These are phyloP conservation scores for Sinonovacula constricta DNA, from an alignment of 1,140 invertebrate genomes.

Conservation along the genomic window DNA sequence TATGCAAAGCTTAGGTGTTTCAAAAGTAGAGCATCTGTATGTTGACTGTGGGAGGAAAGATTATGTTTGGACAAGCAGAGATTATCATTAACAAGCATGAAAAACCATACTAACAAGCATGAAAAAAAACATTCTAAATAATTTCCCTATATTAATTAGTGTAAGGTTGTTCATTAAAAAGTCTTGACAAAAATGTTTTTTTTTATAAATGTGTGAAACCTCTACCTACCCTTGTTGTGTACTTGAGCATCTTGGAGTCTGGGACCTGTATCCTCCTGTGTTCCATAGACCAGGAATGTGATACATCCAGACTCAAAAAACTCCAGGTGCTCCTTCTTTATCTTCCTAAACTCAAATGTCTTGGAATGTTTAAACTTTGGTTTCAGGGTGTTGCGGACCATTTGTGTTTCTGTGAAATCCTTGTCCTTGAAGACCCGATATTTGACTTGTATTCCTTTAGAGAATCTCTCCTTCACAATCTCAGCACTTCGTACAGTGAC, in stretches of 20 bases:
- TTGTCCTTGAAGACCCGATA: slow-evolving; percentile 69
- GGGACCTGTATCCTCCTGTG: slow-evolving; percentile 74
- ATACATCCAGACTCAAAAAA: slow-evolving; percentile 77
- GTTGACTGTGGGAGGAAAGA: too few species aligned
- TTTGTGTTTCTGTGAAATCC: slow-evolving; percentile 70
- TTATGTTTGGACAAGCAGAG: too few species aligned
- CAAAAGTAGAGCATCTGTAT: too few species aligned
- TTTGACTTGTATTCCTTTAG: slow-evolving; percentile 74
- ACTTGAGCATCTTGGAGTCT: slow-evolving; percentile 73
- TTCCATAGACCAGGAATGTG: slow-evolving; percentile 76
- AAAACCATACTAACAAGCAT: too few species aligned
- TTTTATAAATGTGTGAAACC: neutral
- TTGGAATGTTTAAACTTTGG: slow-evolving; percentile 75
- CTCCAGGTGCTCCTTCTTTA: slow-evolving; percentile 74
- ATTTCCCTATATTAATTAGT: neutral
- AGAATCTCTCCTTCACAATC: slow-evolving; percentile 74
- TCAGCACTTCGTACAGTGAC: slow-evolving; percentile 68
- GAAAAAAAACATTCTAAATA: too few species aligned
- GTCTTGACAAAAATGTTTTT: neutral
- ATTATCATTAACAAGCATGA: too few species aligned
- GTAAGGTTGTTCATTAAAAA: too few species aligned
- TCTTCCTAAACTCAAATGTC: slow-evolving; percentile 66
- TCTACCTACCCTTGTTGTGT: slow-evolving; percentile 74
- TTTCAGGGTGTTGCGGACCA: slow-evolving; percentile 69
- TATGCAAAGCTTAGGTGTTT: neutral